These are phyloP conservation scores for Lordiphosa andalusiaca DNA, from an alignment of 2,888 invertebrate genomes.

Conservation along the genomic window DNA sequence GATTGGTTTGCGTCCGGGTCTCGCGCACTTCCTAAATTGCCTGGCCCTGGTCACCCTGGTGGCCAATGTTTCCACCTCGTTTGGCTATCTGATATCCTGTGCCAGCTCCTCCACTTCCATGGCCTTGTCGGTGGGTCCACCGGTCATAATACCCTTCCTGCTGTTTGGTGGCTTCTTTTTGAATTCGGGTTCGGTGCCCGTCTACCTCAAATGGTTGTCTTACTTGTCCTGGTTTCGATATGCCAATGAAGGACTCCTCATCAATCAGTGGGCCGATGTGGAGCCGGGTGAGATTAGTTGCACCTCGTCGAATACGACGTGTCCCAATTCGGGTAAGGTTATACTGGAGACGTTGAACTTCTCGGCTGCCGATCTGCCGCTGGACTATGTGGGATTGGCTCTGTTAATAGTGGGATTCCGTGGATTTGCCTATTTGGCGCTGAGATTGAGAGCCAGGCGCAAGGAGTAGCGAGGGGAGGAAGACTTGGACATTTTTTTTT, in stretches of 20 bases:
- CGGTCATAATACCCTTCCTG: slow-evolving; percentile 95
- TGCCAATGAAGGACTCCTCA: slow-evolving; percentile 92
- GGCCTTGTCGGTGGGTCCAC: slow-evolving; percentile 94
- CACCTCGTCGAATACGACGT: slow-evolving; percentile 87
- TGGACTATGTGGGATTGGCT: slow-evolving; percentile 87
- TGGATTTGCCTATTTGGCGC: slow-evolving; percentile 87
- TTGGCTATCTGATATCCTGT: slow-evolving; percentile 95
- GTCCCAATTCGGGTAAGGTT: slow-evolving; percentile 88
- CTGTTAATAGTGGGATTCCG: slow-evolving; percentile 88
- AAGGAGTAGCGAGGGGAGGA: slow-evolving; percentile 80
- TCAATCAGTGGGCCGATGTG: slow-evolving; percentile 94
- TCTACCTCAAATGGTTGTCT: slow-evolving; percentile 91
- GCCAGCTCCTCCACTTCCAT: slow-evolving; percentile 90
- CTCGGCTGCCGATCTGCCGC: slow-evolving; percentile 84
- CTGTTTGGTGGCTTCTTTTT: slow-evolving; percentile 98
- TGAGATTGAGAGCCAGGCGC: slow-evolving; percentile 85
- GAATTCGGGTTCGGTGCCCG: slow-evolving; percentile 93
- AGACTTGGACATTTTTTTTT: no score
- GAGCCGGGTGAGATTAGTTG: slow-evolving; percentile 87
- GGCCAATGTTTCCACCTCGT: slow-evolving; percentile 93
- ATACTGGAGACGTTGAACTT: slow-evolving; percentile 90
- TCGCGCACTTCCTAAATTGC: slow-evolving; percentile 86
- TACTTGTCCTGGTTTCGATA: slow-evolving; percentile 96
- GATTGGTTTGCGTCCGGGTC: slow-evolving; percentile 89
- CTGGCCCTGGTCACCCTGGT: slow-evolving; percentile 89